phyloP scores from a whole-genome alignment of 2,113 vertebrate species.

The Albula goreensis region DNA sequence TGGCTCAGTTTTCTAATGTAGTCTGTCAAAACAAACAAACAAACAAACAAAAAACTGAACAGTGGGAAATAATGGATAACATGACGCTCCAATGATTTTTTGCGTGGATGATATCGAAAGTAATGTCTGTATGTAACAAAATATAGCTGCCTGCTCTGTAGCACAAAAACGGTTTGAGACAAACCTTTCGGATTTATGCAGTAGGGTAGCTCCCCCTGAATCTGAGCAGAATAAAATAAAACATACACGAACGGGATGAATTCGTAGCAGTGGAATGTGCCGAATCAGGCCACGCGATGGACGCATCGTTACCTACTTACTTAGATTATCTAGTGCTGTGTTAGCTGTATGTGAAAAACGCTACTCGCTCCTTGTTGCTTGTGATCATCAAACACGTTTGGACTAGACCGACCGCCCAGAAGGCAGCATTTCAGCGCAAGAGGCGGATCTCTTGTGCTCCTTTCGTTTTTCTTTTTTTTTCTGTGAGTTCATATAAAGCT shows the following conservation, averaged over 20 bases:
- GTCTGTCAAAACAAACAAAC: too few species aligned
- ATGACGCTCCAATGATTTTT: slow-evolving; percentile 36
- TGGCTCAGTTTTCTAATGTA: too few species aligned
- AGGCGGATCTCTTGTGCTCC: slow-evolving; percentile 10
- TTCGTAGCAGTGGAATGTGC: slow-evolving; percentile 12
- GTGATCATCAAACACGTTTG: slow-evolving; percentile 34
- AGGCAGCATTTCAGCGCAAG: slow-evolving; percentile 36
- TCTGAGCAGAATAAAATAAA: neutral
- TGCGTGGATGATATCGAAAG: neutral
- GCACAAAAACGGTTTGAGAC: neutral
- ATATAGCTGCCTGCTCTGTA: neutral
- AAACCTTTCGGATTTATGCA: neutral
- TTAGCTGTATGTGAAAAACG: slow-evolving; percentile 20
- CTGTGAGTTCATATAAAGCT: slow-evolving; percentile 31
- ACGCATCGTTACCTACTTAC: slow-evolving; percentile 22
- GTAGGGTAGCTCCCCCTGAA: neutral
- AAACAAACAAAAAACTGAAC: neutral
- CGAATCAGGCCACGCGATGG: slow-evolving; percentile 31
- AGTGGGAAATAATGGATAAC: slow-evolving; percentile 40
- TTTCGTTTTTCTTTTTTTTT: neutral
- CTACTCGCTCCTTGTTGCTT: slow-evolving; percentile 12
- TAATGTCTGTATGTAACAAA: neutral
- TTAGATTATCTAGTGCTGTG: slow-evolving; percentile 1
- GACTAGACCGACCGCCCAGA: slow-evolving; percentile 45
- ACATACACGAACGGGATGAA: neutral